phyloP scores from a whole-genome alignment of 2,113 vertebrate genomes.

The Anoura caudifer region DNA sequence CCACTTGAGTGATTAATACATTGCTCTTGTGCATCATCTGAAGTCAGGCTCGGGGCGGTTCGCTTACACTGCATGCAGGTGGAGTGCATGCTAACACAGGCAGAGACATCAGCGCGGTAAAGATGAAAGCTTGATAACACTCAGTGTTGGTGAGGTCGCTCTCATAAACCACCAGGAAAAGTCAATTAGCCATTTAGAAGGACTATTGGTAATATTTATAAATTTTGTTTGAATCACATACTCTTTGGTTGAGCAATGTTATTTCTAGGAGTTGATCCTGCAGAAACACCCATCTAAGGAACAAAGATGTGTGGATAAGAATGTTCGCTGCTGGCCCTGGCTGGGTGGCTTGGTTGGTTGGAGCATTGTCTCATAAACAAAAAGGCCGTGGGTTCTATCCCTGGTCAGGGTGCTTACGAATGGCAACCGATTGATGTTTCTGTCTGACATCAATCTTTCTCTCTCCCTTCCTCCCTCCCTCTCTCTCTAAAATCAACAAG shows the following conservation, averaged over 20 bases:
- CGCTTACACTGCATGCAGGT: neutral
- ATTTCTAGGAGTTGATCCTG: neutral
- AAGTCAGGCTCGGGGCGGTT: neutral
- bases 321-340: no score
- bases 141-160: constrained; percentile 27
- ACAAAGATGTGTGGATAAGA: neutral
- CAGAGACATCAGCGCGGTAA: neutral
- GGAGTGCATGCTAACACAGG: no score
- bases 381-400: no score
- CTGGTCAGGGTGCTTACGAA: no score
- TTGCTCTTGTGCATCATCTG: constrained; percentile 29
- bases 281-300: neutral
- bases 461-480: no score
- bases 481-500: no score
- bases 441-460: no score
- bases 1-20: constrained; percentile 29
- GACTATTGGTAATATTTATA: neutral
- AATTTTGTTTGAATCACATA: neutral
- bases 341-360: no score
- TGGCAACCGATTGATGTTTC: no score
- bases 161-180: neutral
- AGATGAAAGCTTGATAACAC: neutral
- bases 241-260: neutral
- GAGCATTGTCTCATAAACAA: no score
- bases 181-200: neutral